Evolutionary conservation across 2,797 vertebrate species (phyloP), one percentile per base, ranked within the genome.

Genomic region (Macropodus opercularis): DNA sequence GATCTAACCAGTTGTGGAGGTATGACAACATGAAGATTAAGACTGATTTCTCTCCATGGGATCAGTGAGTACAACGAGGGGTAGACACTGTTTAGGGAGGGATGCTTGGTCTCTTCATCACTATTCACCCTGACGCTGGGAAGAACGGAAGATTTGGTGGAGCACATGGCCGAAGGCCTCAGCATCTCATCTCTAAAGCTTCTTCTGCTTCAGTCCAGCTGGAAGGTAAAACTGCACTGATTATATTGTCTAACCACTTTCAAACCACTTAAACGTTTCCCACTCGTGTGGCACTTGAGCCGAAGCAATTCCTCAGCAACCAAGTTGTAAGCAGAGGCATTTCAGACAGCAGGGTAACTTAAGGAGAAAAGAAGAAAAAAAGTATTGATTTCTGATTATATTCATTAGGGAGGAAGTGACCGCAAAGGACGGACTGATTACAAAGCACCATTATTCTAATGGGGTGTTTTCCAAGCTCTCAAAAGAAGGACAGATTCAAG

Each of bases 211-310:
- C 7, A 8, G 31, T 72, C 56, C 67, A 79, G 73, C 70, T 83
- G 69, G 69, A 79, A 55, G 59, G 69, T 71, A 56, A 63, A 71
- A 68, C 48, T 35, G 23, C 34, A 18, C 10, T 11, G 57, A 46
- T 24, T 70, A 56, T 13, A 41, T 52, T 60, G 63, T 76, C 34
- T 61, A 63, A 83, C 74, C 83, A 47, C 75, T 62, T 9, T 6
- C 18, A 59, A 78, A 63, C 72, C 81, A 74, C 72, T 69, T 72
- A 49, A 81, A 77, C 41, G 21, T 10, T 11, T 72, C 62, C 72
- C 57, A 23, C 38, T 68, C 74, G 69, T 67, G 48, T 71, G 74
- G 69, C 59, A 36, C 36, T 69, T 41, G 15, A 48, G 44, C 39
- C 17, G 23, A 14, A 39, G 42, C 36, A 17, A 15, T 47, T 39